phyloP scores from a whole-genome alignment of 2,888 invertebrate species.

The Idaea biselata region DNA sequence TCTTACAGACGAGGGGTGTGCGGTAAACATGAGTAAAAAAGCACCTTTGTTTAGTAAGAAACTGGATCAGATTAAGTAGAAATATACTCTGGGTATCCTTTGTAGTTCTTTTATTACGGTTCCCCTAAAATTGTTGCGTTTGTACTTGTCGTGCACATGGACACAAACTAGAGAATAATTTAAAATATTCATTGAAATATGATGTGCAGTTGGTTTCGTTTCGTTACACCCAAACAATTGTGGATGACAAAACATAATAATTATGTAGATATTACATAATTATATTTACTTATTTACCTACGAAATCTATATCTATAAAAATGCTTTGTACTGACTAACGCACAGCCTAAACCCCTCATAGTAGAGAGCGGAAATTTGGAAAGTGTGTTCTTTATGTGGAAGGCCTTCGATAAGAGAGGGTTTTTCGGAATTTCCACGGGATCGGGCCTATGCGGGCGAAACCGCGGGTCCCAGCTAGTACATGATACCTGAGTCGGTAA shows the following conservation, averaged over 20 bases:
- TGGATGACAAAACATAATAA: background rate
- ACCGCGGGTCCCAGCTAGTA: too few species aligned
- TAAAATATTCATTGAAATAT: background rate
- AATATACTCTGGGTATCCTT: constrained; percentile 53
- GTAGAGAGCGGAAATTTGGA: too few species aligned
- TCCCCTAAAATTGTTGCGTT: constrained; percentile 14
- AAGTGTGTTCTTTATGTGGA: too few species aligned
- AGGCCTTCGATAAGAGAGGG: too few species aligned
- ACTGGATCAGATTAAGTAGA: constrained; percentile 62
- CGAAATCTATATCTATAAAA: too few species aligned
- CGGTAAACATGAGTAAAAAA: constrained; percentile 63
- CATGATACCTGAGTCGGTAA: too few species aligned
- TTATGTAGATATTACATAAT: background rate
- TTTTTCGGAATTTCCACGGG: too few species aligned
- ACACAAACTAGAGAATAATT: background rate
- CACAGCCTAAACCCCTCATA: too few species aligned
- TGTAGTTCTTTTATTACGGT: constrained; percentile 26
- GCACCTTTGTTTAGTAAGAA: constrained; percentile 43
- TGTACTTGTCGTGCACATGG: background rate
- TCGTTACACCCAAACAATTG: constrained; percentile 8
- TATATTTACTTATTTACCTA: too few species aligned
- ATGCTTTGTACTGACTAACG: too few species aligned
- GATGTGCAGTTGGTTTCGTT: constrained; percentile 3
- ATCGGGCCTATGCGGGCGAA: too few species aligned
- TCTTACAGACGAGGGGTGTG: constrained; percentile 48